These are phyloP conservation scores for Acanthurus tractus DNA, from an alignment of 2,797 vertebrate genomes.

Conservation along the genomic window DNA sequence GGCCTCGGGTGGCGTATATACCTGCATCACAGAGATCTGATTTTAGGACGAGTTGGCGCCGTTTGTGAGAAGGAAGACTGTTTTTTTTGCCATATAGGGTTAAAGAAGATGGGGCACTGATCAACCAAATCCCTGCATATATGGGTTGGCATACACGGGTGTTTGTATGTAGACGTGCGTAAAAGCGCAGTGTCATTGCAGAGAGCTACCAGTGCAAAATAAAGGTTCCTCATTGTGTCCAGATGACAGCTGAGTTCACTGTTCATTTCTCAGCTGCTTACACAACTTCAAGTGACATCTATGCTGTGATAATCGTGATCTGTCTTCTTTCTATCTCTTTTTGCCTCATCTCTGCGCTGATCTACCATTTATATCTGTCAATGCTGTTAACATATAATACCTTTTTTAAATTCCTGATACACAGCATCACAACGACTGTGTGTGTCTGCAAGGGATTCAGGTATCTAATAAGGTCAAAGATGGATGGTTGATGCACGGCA, in stretches of 20 bases:
- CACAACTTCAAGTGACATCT: not conserved
- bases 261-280: not conserved
- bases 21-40: conserved; percentile 66
- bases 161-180: conserved; percentile 3
- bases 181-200: conserved; percentile 21
- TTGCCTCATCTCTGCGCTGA: not conserved
- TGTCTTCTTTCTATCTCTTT: not conserved
- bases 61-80: not conserved
- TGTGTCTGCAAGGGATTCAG: not conserved
- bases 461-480: conserved; percentile 22
- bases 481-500: conserved; percentile 27
- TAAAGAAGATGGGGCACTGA: conserved; percentile 20
- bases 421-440: not conserved
- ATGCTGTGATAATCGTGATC: not conserved
- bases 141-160: not conserved
- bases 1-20: conserved; percentile 32
- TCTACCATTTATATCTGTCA: not conserved
- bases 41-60: conserved; percentile 54
- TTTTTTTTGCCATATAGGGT: conserved; percentile 25
- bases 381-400: not conserved
- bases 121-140: not conserved
- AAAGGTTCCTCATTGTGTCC: not conserved
- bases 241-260: not conserved
- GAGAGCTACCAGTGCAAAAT: not conserved
- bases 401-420: not conserved